phyloP scores from a whole-genome alignment of 2,797 vertebrate species.

The Leuciscus waleckii region DNA sequence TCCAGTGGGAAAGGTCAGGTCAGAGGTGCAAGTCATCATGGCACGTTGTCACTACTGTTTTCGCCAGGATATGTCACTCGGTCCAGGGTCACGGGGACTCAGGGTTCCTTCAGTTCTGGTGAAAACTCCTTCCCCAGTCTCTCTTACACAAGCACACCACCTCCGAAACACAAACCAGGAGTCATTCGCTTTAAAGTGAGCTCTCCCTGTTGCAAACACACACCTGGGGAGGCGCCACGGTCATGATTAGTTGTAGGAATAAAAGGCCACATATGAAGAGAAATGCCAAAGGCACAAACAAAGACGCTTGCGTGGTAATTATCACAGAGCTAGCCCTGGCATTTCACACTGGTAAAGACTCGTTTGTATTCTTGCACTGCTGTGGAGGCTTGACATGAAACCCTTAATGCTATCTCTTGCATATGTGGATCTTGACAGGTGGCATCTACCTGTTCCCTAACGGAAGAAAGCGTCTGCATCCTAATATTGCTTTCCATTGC shows the following conservation, averaged over 20 bases:
- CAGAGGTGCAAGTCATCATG: constrained; percentile 68
- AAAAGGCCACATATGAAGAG: constrained; percentile 40
- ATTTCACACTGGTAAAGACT: constrained; percentile 38
- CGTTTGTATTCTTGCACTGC: constrained; percentile 27
- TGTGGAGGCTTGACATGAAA: constrained; percentile 25
- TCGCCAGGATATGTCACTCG: constrained; percentile 53
- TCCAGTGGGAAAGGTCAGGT: constrained; percentile 59
- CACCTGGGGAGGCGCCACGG: constrained; percentile 3
- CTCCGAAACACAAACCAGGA: not conserved
- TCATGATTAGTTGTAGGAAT: constrained; percentile 27
- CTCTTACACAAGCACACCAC: not conserved
- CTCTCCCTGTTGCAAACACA: not conserved
- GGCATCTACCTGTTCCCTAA: not conserved
- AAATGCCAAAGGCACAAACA: constrained; percentile 57
- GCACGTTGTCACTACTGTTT: constrained; percentile 72
- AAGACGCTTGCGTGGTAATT: constrained; percentile 48
- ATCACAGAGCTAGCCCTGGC: constrained; percentile 20
- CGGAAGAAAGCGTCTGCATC: not conserved
- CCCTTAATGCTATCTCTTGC: constrained; percentile 12
- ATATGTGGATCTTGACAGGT: constrained; percentile 26
- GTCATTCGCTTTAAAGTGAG: constrained; percentile 23
- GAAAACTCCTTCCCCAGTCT: constrained; percentile 15
- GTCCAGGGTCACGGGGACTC: constrained; percentile 60
- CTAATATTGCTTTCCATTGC: constrained; percentile 17
- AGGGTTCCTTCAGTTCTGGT: not conserved